Base-by-base conservation (phyloP, 2,888 invertebrate species). In the Dasypolia templi region DNA sequence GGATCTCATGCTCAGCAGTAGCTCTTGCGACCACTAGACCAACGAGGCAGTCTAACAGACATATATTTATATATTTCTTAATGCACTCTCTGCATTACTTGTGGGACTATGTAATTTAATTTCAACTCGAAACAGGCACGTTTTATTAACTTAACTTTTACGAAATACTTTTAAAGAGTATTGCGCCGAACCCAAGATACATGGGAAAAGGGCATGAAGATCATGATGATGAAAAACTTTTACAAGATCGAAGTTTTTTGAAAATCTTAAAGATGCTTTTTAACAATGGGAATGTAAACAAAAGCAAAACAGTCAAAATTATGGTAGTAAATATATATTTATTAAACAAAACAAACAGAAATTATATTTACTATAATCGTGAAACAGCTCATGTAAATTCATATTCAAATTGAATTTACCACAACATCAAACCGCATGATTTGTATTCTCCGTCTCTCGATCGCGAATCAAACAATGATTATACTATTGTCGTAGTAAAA, bases 281-380 rank as follows among this genome's bases (percentile, higher is more conserved):
- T 3, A n/a, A n/a, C 9, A 49, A 49, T 49, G 22, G 22, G 49
- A 49, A 49, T n/a, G n/a, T n/a, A n/a, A n/a, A n/a, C 7, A 39
- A 39, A 39, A 39, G 39, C 39, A 55, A 66, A 82, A 84, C 71
- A 72, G 26, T n/a, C 46, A 17, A 51, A 68, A 44, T 19, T 26
- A 26, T 55, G 29, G 44, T 49, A 64, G 49, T 80, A 49, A 69
- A 79, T 59, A 62, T 70, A 79, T 65, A 78, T 79, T 66, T 72
- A 35, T 77, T 75, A 39, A 65, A 72, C 46, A 66, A 65, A 62
- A 58, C 32, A 68, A 55, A 69, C 12, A 46, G 7, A 55, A 53
- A 55, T 19, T 44, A 62, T 22, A 64, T 61, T 71, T 55, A 58
- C 44, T 51, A n/a, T 49, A 44, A 19, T 35, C 35, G 1, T 63